Evolutionary conservation across 2,888 invertebrate species (phyloP), one percentile per base, ranked within the genome.

Genomic region (Aporophyla lueneburgensis): DNA sequence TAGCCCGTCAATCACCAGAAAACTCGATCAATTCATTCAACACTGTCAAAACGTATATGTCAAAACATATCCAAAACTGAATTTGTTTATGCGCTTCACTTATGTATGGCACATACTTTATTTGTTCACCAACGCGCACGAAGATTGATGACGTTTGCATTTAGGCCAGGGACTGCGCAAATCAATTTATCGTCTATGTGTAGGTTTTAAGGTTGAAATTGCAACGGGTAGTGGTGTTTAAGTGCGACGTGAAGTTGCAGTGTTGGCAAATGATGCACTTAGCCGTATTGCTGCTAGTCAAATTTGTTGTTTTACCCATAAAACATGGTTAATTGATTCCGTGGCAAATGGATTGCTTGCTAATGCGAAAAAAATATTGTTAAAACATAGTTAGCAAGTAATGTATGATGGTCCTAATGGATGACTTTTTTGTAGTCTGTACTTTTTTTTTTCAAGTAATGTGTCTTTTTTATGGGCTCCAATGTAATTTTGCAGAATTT

Each of bases 251-350:
- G 84, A 74, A 80, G 73, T 86, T 88, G 89, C 89, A 89, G 78
- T 79, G 87, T 76, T 76, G 81, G 89, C 86, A 92, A 93, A 93
- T 92, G 92, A 92, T 94, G 94, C 94, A 94, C 94, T 94, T 90
- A 93, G 87, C 91, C 76, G 86, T 92, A 94, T 94, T 94, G 92
- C 91, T 78, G 85, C 75, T 24, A 82, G 88, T 90, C 83, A 90
- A 92, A 92, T 92, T 92, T 92, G 92, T 92, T 92, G 91, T 92
- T 92, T 90, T 89, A 86, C 84, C 83, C 74, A 72, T 76, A 77
- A 82, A 77, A 63, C 33, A 61, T 68, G 71, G 87, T 84, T 92
- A 91, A 93, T 93, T 93, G 92, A 89, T 91, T 89, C 84, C 80
- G 81, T 85, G 67, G 77, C 80, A 90, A 91, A 92, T 92, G 89